Base-by-base conservation (phyloP, 2,113 vertebrate species). In the Oplegnathus fasciatus region DNA sequence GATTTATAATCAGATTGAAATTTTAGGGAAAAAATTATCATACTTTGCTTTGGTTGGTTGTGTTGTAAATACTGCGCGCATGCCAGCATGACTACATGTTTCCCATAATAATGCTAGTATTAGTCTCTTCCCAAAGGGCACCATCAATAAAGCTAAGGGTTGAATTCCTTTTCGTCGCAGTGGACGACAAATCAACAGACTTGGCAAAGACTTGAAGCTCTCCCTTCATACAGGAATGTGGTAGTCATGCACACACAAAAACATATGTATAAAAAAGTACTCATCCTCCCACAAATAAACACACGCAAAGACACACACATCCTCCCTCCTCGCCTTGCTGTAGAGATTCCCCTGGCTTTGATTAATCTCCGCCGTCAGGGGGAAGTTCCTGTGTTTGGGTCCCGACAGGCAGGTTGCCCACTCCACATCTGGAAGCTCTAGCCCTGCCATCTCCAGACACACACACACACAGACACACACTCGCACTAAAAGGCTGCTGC, bases 341-440 rank as follows among this genome's bases (percentile, higher is more conserved):
- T 26, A 85, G 88, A 95, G 94, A 93, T 94, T 94, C 89, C 85
- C 74, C 87, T 84, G 92, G 92, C 87, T 95, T 93, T 95, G 94
- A 95, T 96, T 95, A 95, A 95, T 94, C 93, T 93, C 83, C 34
- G 75, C 92, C 90, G 85, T 95, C 94, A 92, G 91, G 87, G 90
- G 88, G 90, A 92, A 90, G 95, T 95, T 95, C 94, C 91, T 94
- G 93, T 94, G 93, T 95, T 95, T 94, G 87, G 88, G 87, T 92
- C 92, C 86, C 77, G 70, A 91, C 92, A 93, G 95, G 94, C 93
- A 93, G 87, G 89, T 92, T 95, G 94, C 94, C 94, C 94, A 94
- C 84, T 93, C 80, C 94, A 95, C 95, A 96, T 96, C 95, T 96
- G 95, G 95, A 95, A 94, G 90, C 92, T 83, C 77, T 92, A 89